These are phyloP conservation scores for Cremastinae sp. DNA, from an alignment of 2,888 invertebrate genomes.

Conservation along the genomic window DNA sequence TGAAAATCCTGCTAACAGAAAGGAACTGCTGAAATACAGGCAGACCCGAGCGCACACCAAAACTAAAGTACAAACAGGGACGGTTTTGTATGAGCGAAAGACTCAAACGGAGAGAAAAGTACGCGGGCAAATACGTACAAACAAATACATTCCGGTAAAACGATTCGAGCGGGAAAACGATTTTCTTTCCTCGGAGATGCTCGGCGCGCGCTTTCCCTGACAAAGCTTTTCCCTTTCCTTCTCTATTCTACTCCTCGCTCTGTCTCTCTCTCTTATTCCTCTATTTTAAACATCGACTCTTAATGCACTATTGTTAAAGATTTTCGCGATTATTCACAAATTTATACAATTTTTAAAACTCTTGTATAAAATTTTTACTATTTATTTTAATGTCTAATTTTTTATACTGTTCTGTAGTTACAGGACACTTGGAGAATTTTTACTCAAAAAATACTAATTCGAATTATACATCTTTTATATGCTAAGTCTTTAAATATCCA, in stretches of 20 bases:
- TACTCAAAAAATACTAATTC: too few species aligned
- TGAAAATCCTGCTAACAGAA: slow-evolving; percentile 21
- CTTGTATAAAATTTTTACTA: too few species aligned
- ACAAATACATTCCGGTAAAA: slow-evolving; percentile 58
- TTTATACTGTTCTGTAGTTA: too few species aligned
- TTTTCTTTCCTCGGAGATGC: slow-evolving; percentile 47
- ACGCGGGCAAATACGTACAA: slow-evolving; percentile 47
- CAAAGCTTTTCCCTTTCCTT: slow-evolving; percentile 26
- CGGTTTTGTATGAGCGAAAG: slow-evolving; percentile 9
- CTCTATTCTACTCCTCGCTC: neutral
- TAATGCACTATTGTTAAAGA: neutral
- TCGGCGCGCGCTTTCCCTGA: slow-evolving; percentile 33
- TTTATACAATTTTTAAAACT: too few species aligned
- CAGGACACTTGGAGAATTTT: too few species aligned
- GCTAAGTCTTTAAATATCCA: too few species aligned
- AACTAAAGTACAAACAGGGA: neutral
- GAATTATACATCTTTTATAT: too few species aligned
- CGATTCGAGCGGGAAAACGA: slow-evolving; percentile 59
- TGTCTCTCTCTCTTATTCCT: neutral
- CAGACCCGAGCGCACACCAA: slow-evolving; percentile 2
- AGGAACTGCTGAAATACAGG: slow-evolving; percentile 29
- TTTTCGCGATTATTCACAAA: slow-evolving; percentile 2
- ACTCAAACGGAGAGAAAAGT: slow-evolving; percentile 39
- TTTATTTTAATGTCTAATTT: too few species aligned
- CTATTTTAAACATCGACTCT: slow-evolving; percentile 19